Conservation (phyloP, 2,113 vertebrate genomes). For the Junco hyemalis region DNA sequence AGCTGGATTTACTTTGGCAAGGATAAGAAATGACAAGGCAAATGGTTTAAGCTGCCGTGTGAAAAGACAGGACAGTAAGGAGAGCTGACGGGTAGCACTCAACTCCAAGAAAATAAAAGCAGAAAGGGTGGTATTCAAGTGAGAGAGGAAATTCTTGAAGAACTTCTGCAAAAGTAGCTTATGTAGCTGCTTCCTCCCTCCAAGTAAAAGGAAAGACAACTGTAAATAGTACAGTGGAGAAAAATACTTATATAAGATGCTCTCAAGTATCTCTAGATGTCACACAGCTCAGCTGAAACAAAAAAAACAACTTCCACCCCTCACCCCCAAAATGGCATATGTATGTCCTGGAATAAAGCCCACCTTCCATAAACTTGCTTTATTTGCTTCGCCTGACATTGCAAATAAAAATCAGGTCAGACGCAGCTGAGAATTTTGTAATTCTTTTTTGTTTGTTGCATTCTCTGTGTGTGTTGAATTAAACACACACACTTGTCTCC, state of each 20-base stretch:
- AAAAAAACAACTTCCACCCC: background rate
- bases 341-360: background rate
- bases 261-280: background rate
- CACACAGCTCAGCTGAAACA: background rate
- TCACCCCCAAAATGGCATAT: background rate
- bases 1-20: background rate
- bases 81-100: background rate
- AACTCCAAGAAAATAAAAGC: background rate
- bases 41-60: background rate
- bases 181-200: background rate
- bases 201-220: background rate
- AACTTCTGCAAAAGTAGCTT: conserved; percentile 12
- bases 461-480: background rate
- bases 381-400: background rate
- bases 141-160: background rate
- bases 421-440: background rate
- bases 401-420: background rate
- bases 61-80: background rate
- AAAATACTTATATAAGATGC: background rate
- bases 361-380: background rate
- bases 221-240: background rate
- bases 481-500: background rate
- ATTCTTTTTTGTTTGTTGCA: background rate
- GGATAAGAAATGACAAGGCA: background rate
- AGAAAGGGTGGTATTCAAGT: background rate